Evolutionary conservation across 2,888 invertebrate genomes (phyloP).

Genomic region (Ornithoptera priamus): DNA sequence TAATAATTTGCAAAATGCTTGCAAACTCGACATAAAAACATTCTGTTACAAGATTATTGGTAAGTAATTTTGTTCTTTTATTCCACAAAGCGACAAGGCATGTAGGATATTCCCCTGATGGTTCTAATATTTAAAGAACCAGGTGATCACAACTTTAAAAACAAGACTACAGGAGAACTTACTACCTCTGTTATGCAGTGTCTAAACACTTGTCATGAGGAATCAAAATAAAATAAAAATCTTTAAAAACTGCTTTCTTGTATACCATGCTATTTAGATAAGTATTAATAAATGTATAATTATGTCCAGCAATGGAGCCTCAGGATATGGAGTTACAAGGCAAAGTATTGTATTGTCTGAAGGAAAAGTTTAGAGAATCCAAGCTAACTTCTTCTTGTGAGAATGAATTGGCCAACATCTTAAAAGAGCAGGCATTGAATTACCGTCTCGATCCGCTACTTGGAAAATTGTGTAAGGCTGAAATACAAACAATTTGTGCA

Average conservation of each 20-base stretch:
- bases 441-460: constrained; percentile 94
- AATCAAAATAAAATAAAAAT: not conserved
- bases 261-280: not conserved
- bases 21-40: constrained; percentile 89
- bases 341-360: constrained; percentile 90
- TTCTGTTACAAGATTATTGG: constrained; percentile 72
- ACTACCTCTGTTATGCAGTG: no score
- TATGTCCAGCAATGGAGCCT: constrained; percentile 66
- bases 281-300: not conserved
- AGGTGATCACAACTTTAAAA: no score
- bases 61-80: constrained; percentile 41
- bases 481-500: constrained; percentile 84
- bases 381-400: constrained; percentile 88
- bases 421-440: constrained; percentile 94
- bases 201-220: no score
- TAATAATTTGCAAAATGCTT: constrained; percentile 89
- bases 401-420: constrained; percentile 88
- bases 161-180: no score
- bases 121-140: no score
- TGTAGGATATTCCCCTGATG: no score
- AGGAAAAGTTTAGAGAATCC: constrained; percentile 87
- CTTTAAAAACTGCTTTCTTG: not conserved
- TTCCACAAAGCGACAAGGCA: no score
- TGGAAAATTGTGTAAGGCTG: constrained; percentile 88
- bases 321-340: constrained; percentile 89